Evolutionary conservation across 2,113 vertebrate species (phyloP).

Genomic region (Clupea harengus): DNA sequence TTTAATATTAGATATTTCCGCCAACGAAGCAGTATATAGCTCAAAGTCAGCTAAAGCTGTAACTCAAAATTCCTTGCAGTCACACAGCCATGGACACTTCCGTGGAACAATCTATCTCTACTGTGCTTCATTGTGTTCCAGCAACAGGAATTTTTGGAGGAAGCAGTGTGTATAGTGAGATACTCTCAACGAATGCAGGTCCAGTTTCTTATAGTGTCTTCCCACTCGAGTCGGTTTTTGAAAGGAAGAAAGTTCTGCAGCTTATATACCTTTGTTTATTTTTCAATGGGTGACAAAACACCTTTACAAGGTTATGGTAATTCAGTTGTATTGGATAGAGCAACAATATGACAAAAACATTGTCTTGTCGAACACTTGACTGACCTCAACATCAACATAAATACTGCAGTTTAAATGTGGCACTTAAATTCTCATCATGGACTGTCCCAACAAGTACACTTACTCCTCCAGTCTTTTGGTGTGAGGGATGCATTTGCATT

Average conservation of each 20-base stretch:
- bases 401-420: not conserved
- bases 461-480: not conserved
- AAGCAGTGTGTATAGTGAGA: not conserved
- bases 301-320: not conserved
- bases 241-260: not conserved
- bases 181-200: not conserved
- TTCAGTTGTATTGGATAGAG: not conserved
- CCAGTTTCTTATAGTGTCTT: not conserved
- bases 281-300: not conserved
- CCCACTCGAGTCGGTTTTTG: not conserved
- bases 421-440: not conserved
- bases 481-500: not conserved
- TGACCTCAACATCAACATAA: not conserved
- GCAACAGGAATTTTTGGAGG: conserved; percentile 2
- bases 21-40: not conserved
- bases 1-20: not conserved
- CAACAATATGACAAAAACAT: too few relatives aligned
- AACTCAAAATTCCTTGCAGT: not conserved
- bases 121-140: not conserved
- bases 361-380: too few relatives aligned
- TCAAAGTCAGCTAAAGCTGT: not conserved
- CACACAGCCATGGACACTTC: not conserved
- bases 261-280: not conserved
- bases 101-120: not conserved
- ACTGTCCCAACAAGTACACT: not conserved